Conservation (phyloP, 1,140 invertebrate genomes). For the Drosophila lini region DNA sequence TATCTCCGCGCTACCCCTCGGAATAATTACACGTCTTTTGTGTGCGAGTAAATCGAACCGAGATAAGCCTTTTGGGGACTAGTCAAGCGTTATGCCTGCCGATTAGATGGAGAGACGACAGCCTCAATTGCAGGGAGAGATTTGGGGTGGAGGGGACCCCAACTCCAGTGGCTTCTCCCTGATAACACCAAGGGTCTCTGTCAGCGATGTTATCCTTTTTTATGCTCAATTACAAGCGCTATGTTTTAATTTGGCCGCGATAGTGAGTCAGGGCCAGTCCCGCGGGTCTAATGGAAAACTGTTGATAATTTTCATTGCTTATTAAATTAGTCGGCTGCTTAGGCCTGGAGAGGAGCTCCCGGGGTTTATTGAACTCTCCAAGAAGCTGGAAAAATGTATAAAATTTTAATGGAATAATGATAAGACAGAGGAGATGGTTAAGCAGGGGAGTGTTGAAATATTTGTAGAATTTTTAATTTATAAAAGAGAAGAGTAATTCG, state of each 20-base stretch:
- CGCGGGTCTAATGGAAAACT: constrained; percentile 53
- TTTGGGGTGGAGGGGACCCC: neutral
- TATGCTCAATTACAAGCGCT: constrained; percentile 76
- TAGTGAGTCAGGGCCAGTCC: constrained; percentile 30
- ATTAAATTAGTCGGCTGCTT: constrained; percentile 54
- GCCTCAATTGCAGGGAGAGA: constrained; percentile 61
- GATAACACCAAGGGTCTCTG: constrained; percentile 52
- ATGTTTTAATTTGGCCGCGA: constrained; percentile 77
- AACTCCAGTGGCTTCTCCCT: neutral
- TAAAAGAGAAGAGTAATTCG: neutral
- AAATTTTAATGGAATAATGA: constrained; percentile 41
- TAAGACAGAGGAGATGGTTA: constrained; percentile 30
- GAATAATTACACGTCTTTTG: constrained; percentile 63
- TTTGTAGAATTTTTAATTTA: constrained; percentile 8
- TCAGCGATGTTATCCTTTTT: constrained; percentile 70
- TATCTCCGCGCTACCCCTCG: constrained; percentile 51
- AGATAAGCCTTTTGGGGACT: constrained; percentile 68
- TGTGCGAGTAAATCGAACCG: constrained; percentile 30
- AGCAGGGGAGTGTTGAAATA: constrained; percentile 6
- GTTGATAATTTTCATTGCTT: constrained; percentile 67
- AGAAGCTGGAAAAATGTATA: constrained; percentile 22
- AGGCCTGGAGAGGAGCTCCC: neutral
- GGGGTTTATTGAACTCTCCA: constrained; percentile 70
- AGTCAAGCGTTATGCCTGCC: constrained; percentile 77
- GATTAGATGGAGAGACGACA: constrained; percentile 69